Conservation (phyloP, 1,140 invertebrate species). For the Belonocnema kinseyi region DNA sequence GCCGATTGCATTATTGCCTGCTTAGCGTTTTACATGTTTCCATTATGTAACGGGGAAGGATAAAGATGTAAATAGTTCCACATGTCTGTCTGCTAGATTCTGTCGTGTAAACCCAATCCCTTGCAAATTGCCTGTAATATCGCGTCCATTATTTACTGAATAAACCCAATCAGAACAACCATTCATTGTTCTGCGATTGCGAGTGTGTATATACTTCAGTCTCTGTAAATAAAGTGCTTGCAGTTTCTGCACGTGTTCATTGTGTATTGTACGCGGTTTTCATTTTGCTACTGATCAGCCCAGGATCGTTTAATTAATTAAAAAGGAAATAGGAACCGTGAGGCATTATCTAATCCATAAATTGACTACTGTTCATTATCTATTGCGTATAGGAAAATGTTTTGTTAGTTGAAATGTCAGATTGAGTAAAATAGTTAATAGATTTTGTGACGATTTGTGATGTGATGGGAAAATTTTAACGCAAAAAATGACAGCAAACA, state of each 20-base stretch:
- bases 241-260: slow-evolving; percentile 11
- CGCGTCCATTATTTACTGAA: slow-evolving; percentile 34
- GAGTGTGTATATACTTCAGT: slow-evolving; percentile 8
- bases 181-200: slow-evolving; percentile 30
- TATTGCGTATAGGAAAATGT: background rate
- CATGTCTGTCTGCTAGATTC: slow-evolving; percentile 25
- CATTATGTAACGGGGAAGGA: slow-evolving; percentile 15
- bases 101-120: slow-evolving; percentile 20
- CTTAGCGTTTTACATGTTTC: slow-evolving; percentile 1
- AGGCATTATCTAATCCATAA: slow-evolving; percentile 21
- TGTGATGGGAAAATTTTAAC: too few relatives aligned
- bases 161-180: slow-evolving; percentile 34
- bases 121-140: slow-evolving; percentile 35
- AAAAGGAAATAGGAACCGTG: background rate
- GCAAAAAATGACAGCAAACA: too few relatives aligned
- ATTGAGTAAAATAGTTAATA: background rate
- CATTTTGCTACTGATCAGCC: slow-evolving; percentile 14
- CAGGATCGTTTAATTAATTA: slow-evolving; percentile 10
- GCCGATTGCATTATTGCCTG: slow-evolving; percentile 19
- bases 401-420: background rate
- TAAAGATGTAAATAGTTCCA: slow-evolving; percentile 33
- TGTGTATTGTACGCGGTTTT: background rate
- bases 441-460: too few relatives aligned
- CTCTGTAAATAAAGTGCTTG: background rate
- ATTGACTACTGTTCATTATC: background rate